phyloP scores from a whole-genome alignment of 1,140 invertebrate species.

The Lordiphosa collinella region DNA sequence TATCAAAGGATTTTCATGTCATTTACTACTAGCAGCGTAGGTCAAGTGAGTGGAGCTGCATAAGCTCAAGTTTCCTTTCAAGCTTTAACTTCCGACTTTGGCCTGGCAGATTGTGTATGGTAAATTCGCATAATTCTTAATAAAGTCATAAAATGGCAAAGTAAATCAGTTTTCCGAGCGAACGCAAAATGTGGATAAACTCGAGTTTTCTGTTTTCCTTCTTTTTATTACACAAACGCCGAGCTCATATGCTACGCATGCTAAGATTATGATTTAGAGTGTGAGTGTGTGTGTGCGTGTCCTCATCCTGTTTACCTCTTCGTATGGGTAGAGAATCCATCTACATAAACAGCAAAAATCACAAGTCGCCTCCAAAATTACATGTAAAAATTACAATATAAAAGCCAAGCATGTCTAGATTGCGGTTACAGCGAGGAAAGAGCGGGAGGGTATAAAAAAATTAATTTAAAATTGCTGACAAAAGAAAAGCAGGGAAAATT shows the following conservation, averaged over 20 bases:
- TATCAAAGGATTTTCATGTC: conserved; percentile 63
- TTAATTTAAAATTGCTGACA: conserved; percentile 71
- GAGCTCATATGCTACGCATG: conserved; percentile 53
- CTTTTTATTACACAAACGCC: conserved; percentile 64
- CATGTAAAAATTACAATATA: conserved; percentile 20
- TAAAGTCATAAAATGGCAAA: conserved; percentile 64
- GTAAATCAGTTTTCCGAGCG: conserved; percentile 60
- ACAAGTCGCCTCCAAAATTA: conserved; percentile 57
- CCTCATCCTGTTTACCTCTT: conserved; percentile 1
- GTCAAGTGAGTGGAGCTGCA: conserved; percentile 40
- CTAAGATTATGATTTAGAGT: conserved; percentile 52
- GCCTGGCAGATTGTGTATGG: conserved; percentile 27
- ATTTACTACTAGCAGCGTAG: conserved; percentile 31
- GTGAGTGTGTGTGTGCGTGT: conserved; percentile 11
- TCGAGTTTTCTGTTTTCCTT: conserved; percentile 7
- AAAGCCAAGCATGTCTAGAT: conserved; percentile 46
- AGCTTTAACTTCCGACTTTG: conserved; percentile 26
- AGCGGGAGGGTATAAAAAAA: conserved; percentile 24
- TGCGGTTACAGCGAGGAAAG: conserved; percentile 26
- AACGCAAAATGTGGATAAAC: conserved; percentile 50
- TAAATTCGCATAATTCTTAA: conserved; percentile 66
- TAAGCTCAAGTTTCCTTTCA: conserved; percentile 20
- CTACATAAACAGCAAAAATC: conserved; percentile 52
- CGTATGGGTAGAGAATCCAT: conserved; percentile 35
- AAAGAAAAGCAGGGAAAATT: conserved; percentile 35